Evolutionary conservation across 2,113 vertebrate genomes (phyloP).

Genomic region (Ammodytes marinus): DNA sequence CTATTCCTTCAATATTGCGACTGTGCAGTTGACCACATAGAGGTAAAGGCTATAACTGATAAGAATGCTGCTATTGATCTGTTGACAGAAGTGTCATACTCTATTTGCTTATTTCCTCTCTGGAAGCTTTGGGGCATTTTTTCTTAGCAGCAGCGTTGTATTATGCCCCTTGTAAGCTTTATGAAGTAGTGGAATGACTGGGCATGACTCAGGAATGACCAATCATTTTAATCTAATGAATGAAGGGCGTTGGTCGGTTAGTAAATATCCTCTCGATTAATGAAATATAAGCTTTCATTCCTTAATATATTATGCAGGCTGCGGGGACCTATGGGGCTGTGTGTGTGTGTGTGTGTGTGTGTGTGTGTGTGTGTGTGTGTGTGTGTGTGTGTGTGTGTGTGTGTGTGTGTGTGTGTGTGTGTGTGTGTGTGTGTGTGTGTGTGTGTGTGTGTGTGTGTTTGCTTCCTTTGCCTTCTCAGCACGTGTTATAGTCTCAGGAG

Average conservation of each 20-base stretch:
- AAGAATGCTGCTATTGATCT: neutral
- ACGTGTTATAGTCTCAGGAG: slow-evolving; percentile 17
- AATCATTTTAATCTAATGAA: slow-evolving; percentile 42
- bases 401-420: too few species aligned
- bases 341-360: too few species aligned
- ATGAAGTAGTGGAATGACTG: slow-evolving; percentile 53
- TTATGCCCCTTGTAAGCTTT: slow-evolving; percentile 5
- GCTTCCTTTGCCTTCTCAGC: neutral
- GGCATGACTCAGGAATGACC: slow-evolving; percentile 53
- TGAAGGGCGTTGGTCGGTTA: slow-evolving; percentile 49
- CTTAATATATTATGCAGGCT: slow-evolving; percentile 25
- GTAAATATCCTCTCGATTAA: slow-evolving; percentile 22
- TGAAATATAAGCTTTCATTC: slow-evolving; percentile 29
- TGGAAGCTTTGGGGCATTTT: neutral
- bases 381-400: too few species aligned
- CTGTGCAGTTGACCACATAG: too few species aligned
- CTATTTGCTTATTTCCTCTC: too few species aligned
- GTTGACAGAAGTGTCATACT: too few species aligned
- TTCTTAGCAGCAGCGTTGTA: neutral
- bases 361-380: too few species aligned
- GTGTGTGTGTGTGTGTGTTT: too few species aligned
- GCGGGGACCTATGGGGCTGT: neutral
- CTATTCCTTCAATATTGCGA: too few species aligned
- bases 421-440: too few species aligned
- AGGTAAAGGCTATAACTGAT: neutral